phyloP scores from a whole-genome alignment of 2,797 vertebrate species.

The Enteromius fasciolatus region DNA sequence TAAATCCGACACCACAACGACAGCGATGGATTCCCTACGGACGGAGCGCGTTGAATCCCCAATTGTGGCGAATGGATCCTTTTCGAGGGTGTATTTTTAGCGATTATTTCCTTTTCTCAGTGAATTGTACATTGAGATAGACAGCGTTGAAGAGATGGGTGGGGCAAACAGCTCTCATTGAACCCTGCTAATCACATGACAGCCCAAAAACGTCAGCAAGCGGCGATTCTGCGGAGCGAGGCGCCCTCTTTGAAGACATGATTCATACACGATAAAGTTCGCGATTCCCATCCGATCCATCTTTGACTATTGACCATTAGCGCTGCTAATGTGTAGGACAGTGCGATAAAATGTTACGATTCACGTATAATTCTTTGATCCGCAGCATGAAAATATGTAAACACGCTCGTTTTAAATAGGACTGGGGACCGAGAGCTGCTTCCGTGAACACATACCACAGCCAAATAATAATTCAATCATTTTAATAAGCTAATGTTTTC shows the following conservation, averaged over 20 bases:
- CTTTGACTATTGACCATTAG: background rate
- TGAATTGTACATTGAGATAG: constrained; percentile 79
- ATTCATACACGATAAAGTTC: constrained; percentile 39
- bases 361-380: background rate
- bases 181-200: constrained; percentile 88
- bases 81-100: constrained; percentile 69
- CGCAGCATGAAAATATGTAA: background rate
- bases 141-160: constrained; percentile 82
- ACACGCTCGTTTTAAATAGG: background rate
- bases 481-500: background rate
- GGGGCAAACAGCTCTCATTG: constrained; percentile 88
- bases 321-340: background rate
- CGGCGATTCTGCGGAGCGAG: constrained; percentile 74
- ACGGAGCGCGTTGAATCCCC: constrained; percentile 64
- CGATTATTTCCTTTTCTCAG: constrained; percentile 75
- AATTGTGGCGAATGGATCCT: constrained; percentile 57
- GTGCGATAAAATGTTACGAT: background rate
- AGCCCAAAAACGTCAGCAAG: constrained; percentile 79
- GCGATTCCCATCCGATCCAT: constrained; percentile 7
- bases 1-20: constrained; percentile 72
- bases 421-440: background rate
- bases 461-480: background rate
- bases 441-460: background rate
- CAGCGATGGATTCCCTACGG: constrained; percentile 59
- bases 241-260: constrained; percentile 82